Conservation (phyloP, 2,888 invertebrate genomes). For the Sympetrum striolatum region DNA sequence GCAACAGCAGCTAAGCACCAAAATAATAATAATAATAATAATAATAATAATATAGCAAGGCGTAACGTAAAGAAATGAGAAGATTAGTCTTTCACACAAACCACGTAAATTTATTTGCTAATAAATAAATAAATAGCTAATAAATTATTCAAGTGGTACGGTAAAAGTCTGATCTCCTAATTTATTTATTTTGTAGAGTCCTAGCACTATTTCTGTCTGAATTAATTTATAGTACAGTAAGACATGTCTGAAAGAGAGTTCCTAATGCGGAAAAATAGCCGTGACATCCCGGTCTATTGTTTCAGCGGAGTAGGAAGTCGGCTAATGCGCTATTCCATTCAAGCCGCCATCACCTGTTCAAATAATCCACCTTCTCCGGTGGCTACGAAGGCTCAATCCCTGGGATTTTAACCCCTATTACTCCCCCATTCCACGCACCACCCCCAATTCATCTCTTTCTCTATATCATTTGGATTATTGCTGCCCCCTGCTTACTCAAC, state of each 20-base stretch:
- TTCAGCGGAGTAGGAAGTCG: neutral
- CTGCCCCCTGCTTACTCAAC: neutral
- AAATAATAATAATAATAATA: too few species aligned
- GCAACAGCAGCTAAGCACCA: too few species aligned
- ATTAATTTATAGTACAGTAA: too few species aligned
- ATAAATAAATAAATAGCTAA: too few species aligned
- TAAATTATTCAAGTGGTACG: too few species aligned
- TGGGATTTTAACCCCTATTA: neutral
- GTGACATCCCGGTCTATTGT: neutral
- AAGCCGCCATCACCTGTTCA: neutral
- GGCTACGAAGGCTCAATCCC: neutral
- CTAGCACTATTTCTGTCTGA: too few species aligned
- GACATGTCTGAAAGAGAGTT: neutral
- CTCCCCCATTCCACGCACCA: neutral
- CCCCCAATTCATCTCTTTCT: conserved; percentile 10
- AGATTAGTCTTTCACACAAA: too few species aligned
- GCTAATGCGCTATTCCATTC: neutral
- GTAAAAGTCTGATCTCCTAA: too few species aligned
- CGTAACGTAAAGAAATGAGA: too few species aligned
- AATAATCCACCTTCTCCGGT: neutral
- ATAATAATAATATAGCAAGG: too few species aligned
- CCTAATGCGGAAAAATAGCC: neutral
- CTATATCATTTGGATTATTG: neutral
- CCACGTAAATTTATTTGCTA: too few species aligned
- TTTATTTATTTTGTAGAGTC: too few species aligned